Conservation (phyloP, 2,888 invertebrate species). For the Panzeria rudis region DNA sequence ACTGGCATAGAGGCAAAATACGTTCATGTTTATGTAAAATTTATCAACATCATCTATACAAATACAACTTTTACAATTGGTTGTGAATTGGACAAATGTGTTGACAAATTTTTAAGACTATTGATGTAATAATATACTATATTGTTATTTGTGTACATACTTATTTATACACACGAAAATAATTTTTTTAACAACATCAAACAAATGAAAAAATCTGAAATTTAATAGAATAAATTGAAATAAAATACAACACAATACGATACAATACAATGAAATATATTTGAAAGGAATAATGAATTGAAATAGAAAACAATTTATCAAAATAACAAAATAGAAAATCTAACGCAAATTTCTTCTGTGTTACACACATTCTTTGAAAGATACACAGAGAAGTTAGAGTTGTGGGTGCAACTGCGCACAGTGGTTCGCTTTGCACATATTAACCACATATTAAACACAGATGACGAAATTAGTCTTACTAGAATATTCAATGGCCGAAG, state of each 20-base stretch:
- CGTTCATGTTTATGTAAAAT: too few relatives aligned
- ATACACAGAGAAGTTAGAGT: not conserved
- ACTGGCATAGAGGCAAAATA: too few relatives aligned
- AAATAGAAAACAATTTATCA: conserved; percentile 49
- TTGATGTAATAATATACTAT: too few relatives aligned
- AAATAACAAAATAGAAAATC: conserved; percentile 15
- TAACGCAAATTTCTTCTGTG: conserved; percentile 22
- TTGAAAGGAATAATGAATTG: conserved; percentile 12
- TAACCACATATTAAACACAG: too few relatives aligned
- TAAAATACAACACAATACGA: conserved; percentile 8
- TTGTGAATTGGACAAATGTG: too few relatives aligned
- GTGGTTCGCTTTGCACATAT: not conserved
- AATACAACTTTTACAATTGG: too few relatives aligned
- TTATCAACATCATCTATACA: too few relatives aligned
- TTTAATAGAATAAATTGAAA: conserved; percentile 25
- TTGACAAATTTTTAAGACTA: too few relatives aligned
- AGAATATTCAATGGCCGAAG: too few relatives aligned
- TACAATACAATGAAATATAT: conserved; percentile 13
- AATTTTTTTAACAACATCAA: not conserved
- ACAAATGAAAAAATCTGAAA: not conserved
- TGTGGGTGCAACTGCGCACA: not conserved
- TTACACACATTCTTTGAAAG: conserved; percentile 11
- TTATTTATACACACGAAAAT: conserved; percentile 2
- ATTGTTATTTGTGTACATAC: too few relatives aligned
- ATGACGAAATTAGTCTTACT: too few relatives aligned